phyloP scores from a whole-genome alignment of 2,797 vertebrate genomes.

The Rhodeus uyekii region DNA sequence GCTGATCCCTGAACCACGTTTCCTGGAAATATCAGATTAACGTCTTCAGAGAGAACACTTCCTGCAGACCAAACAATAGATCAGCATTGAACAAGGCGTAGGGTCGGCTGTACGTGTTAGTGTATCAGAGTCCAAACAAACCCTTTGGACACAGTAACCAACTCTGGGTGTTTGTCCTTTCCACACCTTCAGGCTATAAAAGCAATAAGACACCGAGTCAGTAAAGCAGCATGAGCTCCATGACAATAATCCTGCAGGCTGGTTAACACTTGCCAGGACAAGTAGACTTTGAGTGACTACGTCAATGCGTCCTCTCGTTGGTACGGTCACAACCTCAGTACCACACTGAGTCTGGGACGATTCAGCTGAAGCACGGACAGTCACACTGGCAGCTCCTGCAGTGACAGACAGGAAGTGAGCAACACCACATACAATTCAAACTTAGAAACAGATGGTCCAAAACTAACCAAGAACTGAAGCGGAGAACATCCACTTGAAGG shows the following conservation, averaged over 20 bases:
- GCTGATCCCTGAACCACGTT: slow-evolving; percentile 67
- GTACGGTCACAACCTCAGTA: slow-evolving; percentile 66
- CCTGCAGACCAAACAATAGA: slow-evolving; percentile 50
- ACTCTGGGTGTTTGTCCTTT: slow-evolving; percentile 63
- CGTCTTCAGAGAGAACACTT: slow-evolving; percentile 42
- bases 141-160: slow-evolving; percentile 73
- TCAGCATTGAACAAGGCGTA: rapidly evolving
- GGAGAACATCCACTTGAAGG: not conserved
- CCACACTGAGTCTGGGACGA: slow-evolving; percentile 64
- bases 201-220: not conserved
- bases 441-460: too few relatives aligned
- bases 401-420: not conserved
- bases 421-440: too few relatives aligned
- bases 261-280: slow-evolving; percentile 61
- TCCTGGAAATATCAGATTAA: slow-evolving; percentile 63
- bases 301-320: slow-evolving; percentile 72
- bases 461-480: slow-evolving; percentile 5
- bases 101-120: rapidly evolving
- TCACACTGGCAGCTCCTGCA: not conserved
- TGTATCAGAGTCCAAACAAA: slow-evolving; percentile 46
- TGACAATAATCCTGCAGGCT: too few relatives aligned
- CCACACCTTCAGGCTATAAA: slow-evolving; percentile 71
- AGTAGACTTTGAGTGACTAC: slow-evolving; percentile 64
- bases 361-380: not conserved
- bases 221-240: not conserved